Evolutionary conservation across 1,140 invertebrate genomes (phyloP).

Genomic region (Hestina assimilis): DNA sequence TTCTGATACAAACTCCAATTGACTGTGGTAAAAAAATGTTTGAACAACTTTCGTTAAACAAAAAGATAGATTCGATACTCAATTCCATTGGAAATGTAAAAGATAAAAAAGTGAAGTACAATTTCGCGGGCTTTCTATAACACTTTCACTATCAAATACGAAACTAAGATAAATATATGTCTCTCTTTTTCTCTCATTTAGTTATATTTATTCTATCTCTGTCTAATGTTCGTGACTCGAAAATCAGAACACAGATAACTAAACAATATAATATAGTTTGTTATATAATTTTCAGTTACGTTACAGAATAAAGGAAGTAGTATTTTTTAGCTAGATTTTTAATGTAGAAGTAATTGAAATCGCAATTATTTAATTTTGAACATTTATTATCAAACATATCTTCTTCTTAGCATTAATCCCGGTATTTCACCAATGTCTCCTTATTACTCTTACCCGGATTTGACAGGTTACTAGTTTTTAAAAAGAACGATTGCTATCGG

Average conservation of each 20-base stretch:
- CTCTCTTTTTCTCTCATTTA: constrained; percentile 5
- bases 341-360: no score
- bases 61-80: constrained; percentile 9
- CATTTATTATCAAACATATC: no score
- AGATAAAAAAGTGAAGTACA: constrained; percentile 9
- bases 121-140: constrained; percentile 27
- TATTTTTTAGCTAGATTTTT: no score
- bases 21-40: no score
- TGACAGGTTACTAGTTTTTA: no score
- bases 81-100: constrained; percentile 7
- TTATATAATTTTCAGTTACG: constrained; percentile 18
- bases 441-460: no score
- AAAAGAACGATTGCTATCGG: no score
- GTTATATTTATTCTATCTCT: constrained; percentile 2
- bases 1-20: no score
- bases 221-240: no score
- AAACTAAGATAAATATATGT: neutral
- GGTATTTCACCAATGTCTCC: no score
- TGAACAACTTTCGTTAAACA: constrained; percentile 16
- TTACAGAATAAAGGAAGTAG: neutral
- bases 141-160: constrained; percentile 26
- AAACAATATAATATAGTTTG: neutral
- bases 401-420: no score
- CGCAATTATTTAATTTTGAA: no score
- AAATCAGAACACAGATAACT: neutral